Conservation (phyloP, 2,888 invertebrate genomes). For the Eueremaeus valkanovi region DNA sequence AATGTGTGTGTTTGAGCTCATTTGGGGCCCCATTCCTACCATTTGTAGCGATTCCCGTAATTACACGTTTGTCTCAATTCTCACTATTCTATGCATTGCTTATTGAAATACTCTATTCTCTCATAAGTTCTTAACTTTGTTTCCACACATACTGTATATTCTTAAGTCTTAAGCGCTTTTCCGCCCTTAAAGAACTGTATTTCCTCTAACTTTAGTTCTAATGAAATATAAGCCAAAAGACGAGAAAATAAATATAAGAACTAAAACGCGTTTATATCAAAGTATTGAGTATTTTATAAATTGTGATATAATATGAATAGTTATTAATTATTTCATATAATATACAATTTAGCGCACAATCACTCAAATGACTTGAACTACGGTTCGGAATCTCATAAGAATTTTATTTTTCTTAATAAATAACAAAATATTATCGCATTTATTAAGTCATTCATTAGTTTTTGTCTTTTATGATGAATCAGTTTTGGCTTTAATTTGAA, state of each 20-base stretch:
- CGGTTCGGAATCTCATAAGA: too few relatives aligned
- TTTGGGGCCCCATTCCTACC: not conserved
- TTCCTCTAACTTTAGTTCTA: not conserved
- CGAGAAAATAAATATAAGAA: conserved; percentile 20
- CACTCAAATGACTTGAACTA: too few relatives aligned
- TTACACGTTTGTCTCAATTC: conserved; percentile 24
- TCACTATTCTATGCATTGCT: not conserved
- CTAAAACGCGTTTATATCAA: too few relatives aligned
- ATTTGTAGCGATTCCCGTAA: not conserved
- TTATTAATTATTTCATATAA: too few relatives aligned
- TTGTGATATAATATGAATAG: too few relatives aligned
- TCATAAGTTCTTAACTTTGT: too few relatives aligned
- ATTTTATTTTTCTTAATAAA: too few relatives aligned
- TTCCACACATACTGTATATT: too few relatives aligned
- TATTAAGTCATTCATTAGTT: not conserved
- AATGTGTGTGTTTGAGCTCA: conserved; percentile 13
- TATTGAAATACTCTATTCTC: conserved; percentile 19
- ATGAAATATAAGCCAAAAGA: conserved; percentile 2
- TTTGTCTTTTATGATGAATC: not conserved
- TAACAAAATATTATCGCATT: not conserved
- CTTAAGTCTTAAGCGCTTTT: conserved; percentile 31
- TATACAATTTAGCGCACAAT: not conserved
- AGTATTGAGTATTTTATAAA: too few relatives aligned
- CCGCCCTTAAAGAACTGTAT: conserved; percentile 21
- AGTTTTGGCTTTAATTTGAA: not conserved